Conservation (phyloP, 2,888 invertebrate genomes). For the Drosophila algonquin region DNA sequence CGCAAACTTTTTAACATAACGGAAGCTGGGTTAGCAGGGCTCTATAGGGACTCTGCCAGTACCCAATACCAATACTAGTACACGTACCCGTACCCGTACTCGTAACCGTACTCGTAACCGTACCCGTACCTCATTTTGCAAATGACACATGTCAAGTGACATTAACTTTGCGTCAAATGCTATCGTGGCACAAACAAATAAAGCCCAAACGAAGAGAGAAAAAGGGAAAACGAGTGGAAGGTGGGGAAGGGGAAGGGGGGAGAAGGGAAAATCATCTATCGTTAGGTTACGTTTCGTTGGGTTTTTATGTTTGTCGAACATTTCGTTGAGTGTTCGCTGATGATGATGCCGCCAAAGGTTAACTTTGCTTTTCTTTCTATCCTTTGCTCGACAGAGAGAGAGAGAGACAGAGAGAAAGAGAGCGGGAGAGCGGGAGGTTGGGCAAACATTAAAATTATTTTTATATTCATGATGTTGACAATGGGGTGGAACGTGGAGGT, state of each 20-base stretch:
- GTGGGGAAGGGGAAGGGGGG: background rate
- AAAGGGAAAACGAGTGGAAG: background rate
- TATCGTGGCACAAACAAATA: conserved; percentile 74
- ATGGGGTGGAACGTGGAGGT: conserved; percentile 23
- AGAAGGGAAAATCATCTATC: conserved; percentile 66
- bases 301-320: conserved; percentile 73
- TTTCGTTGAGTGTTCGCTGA: conserved; percentile 52
- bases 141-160: conserved; percentile 83
- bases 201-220: conserved; percentile 40
- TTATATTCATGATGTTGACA: conserved; percentile 73
- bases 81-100: conserved; percentile 40
- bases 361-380: conserved; percentile 15
- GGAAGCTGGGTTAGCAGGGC: conserved; percentile 75
- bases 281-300: conserved; percentile 75
- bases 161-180: conserved; percentile 81
- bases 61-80: background rate
- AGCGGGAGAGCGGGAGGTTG: conserved; percentile 21
- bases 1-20: conserved; percentile 80
- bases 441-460: conserved; percentile 77
- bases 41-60: background rate
- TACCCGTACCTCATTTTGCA: conserved; percentile 73
- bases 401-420: conserved; percentile 14
- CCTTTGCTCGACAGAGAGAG: conserved; percentile 10
- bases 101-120: too few species aligned
- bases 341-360: conserved; percentile 24